These are phyloP conservation scores for Drosophila dives DNA, from an alignment of 2,888 invertebrate species.

Conservation along the genomic window DNA sequence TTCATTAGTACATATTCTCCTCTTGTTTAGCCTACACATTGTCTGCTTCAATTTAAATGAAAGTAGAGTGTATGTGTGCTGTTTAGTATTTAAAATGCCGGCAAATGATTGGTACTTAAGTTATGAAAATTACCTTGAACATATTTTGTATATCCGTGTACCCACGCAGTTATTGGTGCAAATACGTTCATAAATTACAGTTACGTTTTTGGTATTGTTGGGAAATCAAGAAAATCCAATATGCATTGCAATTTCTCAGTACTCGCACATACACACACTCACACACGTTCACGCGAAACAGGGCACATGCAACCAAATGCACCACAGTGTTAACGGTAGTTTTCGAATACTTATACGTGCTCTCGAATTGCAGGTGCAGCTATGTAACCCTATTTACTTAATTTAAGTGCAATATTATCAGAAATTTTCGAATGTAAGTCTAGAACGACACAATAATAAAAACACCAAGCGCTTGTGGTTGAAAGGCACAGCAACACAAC, in stretches of 20 bases:
- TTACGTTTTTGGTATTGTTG: conserved; percentile 28
- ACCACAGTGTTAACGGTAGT: conserved; percentile 16
- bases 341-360: not conserved
- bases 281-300: conserved; percentile 3
- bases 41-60: conserved; percentile 26
- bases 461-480: conserved; percentile 19
- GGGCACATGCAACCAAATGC: conserved; percentile 9
- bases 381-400: not conserved
- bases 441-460: conserved; percentile 26
- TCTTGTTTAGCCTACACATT: conserved; percentile 28
- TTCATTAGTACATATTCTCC: conserved; percentile 10
- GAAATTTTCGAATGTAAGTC: conserved; percentile 20
- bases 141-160: conserved; percentile 30
- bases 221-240: conserved; percentile 72
- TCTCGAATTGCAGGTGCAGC: conserved; percentile 4
- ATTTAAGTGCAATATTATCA: not conserved
- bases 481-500: not conserved
- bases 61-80: not conserved
- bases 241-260: conserved; percentile 66
- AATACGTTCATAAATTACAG: conserved; percentile 18
- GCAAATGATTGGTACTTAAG: conserved; percentile 10
- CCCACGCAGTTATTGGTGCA: conserved; percentile 46
- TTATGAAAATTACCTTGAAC: conserved; percentile 51
- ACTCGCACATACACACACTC: conserved; percentile 14
- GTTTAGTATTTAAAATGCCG: conserved; percentile 22